Conservation (phyloP, 2,888 invertebrate genomes). For the Ophraella communa region DNA sequence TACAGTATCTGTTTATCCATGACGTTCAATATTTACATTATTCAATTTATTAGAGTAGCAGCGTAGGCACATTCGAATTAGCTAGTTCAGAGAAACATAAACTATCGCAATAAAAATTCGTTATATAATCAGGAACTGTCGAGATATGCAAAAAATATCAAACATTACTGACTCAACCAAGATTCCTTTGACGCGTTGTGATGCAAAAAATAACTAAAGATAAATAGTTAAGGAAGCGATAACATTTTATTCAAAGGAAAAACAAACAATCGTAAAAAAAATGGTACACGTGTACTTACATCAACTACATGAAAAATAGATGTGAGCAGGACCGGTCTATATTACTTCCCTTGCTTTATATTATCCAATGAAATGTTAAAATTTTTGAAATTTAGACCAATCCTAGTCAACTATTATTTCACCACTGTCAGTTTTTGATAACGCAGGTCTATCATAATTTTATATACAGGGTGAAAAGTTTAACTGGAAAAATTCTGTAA, state of each 20-base stretch:
- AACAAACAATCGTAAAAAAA: slow-evolving; percentile 14
- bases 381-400: no score
- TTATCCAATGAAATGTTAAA: background rate
- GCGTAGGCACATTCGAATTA: background rate
- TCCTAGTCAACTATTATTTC: no score
- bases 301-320: background rate
- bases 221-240: slow-evolving; percentile 12
- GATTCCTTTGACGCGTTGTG: background rate
- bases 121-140: background rate
- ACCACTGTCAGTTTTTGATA: no score
- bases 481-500: no score
- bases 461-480: no score
- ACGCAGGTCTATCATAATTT: no score
- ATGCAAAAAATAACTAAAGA: slow-evolving; percentile 1
- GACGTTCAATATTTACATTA: background rate
- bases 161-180: background rate
- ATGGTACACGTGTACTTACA: slow-evolving; percentile 13
- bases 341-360: background rate
- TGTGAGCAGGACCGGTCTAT: background rate
- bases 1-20: background rate
- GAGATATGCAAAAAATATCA: slow-evolving; percentile 1
- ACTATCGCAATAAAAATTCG: background rate
- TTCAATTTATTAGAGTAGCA: background rate
- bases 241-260: slow-evolving; percentile 3
- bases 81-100: background rate